phyloP scores from a whole-genome alignment of 53 echinoderm and acorn worm species.

The Paelopatides confundens region DNA sequence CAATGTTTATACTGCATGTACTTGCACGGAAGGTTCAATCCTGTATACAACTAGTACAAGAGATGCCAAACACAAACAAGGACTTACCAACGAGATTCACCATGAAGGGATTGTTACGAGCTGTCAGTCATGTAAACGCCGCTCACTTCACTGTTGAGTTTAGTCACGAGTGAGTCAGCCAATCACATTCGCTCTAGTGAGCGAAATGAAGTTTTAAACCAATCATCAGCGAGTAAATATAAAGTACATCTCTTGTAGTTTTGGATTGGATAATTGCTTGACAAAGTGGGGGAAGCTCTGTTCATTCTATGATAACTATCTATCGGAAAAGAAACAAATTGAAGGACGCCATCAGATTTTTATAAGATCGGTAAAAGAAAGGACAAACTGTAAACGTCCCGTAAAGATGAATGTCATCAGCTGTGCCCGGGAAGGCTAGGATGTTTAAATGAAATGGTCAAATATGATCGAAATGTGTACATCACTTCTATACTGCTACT shows the following conservation, averaged over 20 bases:
- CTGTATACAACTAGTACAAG: too few relatives aligned
- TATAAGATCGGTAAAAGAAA: too few relatives aligned
- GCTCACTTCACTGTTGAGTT: background rate
- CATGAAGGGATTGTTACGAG: conserved; percentile 29
- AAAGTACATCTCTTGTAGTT: conserved; percentile 22
- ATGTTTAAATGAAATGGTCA: too few relatives aligned
- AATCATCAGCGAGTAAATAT: background rate
- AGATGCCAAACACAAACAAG: background rate
- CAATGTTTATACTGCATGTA: conserved; percentile 10
- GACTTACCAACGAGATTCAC: background rate
- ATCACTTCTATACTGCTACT: too few relatives aligned
- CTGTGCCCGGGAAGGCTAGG: too few relatives aligned
- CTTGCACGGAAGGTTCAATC: background rate
- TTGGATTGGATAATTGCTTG: conserved; percentile 44
- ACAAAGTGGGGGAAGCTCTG: background rate
- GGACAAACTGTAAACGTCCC: too few relatives aligned
- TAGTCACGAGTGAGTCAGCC: background rate
- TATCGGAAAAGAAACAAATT: background rate
- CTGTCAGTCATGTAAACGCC: conserved; percentile 24
- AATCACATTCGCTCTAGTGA: background rate
- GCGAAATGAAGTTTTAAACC: conserved; percentile 23
- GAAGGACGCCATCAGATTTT: background rate
- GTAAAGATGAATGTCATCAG: too few relatives aligned
- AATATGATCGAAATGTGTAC: too few relatives aligned
- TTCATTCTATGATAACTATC: background rate